phyloP scores from a whole-genome alignment of 2,113 vertebrate genomes.

The Prolemur simus region DNA sequence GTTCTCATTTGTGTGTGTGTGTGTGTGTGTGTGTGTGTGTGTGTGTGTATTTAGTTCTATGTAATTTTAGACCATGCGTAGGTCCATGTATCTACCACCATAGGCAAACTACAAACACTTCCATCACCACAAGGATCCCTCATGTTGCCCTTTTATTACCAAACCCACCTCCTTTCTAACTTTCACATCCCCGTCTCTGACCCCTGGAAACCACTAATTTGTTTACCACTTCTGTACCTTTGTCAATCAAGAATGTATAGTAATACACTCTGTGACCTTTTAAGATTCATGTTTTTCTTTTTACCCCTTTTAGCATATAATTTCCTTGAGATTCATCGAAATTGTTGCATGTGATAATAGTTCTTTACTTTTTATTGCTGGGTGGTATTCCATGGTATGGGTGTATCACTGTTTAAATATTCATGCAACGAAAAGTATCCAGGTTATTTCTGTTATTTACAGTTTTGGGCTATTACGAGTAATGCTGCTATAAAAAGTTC shows the following conservation, averaged over 20 bases:
- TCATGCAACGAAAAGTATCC: background rate
- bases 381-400: background rate
- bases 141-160: background rate
- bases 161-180: background rate
- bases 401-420: background rate
- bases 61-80: background rate
- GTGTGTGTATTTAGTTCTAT: background rate
- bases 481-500: background rate
- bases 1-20: background rate
- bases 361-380: background rate
- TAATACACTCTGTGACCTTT: background rate
- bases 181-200: background rate
- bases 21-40: too few species aligned
- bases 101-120: background rate
- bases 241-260: background rate
- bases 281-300: background rate
- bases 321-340: background rate
- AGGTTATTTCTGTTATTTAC: background rate
- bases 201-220: background rate
- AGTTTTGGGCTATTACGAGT: background rate
- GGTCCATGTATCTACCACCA: background rate
- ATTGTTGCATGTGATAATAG: background rate
- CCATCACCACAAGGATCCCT: too few species aligned
- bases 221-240: background rate
- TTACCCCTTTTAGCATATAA: background rate